A percentile compares a stretch with the other conserved stretches of the same genome.
Evolutionary conservation across 2,113 vertebrate species (phyloP).

Genomic region (Syrrhaptes paradoxus): DNA sequence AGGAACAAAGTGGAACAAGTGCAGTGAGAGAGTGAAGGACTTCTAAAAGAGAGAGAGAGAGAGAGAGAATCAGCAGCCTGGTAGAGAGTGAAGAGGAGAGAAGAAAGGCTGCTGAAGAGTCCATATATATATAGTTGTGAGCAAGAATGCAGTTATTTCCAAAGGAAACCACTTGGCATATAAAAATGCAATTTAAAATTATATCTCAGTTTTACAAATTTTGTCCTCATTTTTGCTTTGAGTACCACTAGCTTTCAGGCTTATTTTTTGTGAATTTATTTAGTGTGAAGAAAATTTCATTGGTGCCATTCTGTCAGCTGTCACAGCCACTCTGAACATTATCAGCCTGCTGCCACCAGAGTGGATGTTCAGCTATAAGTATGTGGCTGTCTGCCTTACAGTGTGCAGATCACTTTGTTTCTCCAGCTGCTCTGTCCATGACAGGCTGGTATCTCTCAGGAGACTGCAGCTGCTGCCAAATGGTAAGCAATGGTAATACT

Average conservation of each 20-base stretch:
- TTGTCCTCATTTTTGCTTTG: neutral
- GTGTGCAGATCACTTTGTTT: neutral
- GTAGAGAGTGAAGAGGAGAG: neutral
- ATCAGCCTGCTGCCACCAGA: neutral
- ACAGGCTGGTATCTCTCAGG: neutral
- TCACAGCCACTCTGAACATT: neutral
- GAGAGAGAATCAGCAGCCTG: neutral
- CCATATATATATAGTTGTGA: neutral
- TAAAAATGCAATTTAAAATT: neutral
- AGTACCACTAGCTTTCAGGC: neutral
- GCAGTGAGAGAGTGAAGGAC: neutral
- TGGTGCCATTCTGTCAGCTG: neutral
- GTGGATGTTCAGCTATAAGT: neutral
- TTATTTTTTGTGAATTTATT: neutral
- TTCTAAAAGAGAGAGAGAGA: neutral
- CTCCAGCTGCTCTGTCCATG: neutral
- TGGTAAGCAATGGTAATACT: neutral
- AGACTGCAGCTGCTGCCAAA: neutral
- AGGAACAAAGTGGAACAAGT: slow-evolving; percentile 16
- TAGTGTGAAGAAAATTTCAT: neutral
- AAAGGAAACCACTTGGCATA: neutral
- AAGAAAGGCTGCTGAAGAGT: neutral
- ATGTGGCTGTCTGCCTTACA: neutral
- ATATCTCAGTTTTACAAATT: neutral
- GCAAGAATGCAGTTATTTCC: neutral